These are phyloP conservation scores for Esox lucius DNA, from an alignment of 2,797 vertebrate species.

Conservation along the genomic window DNA sequence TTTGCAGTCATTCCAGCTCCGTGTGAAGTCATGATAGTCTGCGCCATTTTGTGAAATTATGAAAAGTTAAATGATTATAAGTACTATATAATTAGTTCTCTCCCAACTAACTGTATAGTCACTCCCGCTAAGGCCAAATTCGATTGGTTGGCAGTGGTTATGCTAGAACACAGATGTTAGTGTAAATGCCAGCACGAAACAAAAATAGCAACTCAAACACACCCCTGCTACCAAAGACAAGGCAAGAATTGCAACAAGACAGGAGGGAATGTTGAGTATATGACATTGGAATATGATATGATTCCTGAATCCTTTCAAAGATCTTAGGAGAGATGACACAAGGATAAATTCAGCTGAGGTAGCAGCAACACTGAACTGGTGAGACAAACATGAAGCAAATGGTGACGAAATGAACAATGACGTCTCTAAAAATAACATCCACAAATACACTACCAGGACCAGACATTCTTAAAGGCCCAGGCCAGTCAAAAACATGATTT, in stretches of 20 bases:
- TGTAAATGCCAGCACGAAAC: neutral
- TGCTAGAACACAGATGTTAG: neutral
- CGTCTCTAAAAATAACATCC: slow-evolving; percentile 55
- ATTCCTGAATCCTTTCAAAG: slow-evolving; percentile 12
- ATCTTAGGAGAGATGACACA: slow-evolving; percentile 13
- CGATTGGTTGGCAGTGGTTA: too few relatives aligned
- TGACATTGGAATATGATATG: neutral
- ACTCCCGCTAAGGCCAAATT: too few relatives aligned
- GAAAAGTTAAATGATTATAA: too few relatives aligned
- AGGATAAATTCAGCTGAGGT: slow-evolving; percentile 19
- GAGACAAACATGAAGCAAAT: slow-evolving; percentile 29
- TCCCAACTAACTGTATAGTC: too few relatives aligned
- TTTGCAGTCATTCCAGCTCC: neutral
- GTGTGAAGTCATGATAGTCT: neutral
- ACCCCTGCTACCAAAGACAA: neutral
- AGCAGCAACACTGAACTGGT: neutral
- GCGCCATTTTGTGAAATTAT: too few relatives aligned
- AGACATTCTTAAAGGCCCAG: slow-evolving; percentile 39
- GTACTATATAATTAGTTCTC: too few relatives aligned
- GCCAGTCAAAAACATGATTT: too few relatives aligned
- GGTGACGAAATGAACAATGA: slow-evolving; percentile 19
- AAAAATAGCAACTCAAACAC: slow-evolving; percentile 3
- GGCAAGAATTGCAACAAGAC: neutral
- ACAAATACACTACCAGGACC: slow-evolving; percentile 18
- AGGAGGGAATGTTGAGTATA: neutral